A percentile compares a stretch with the other conserved stretches of the same genome.
Conservation (phyloP, 2,797 vertebrate genomes). For the Tokudaia tokunoshimensis region DNA sequence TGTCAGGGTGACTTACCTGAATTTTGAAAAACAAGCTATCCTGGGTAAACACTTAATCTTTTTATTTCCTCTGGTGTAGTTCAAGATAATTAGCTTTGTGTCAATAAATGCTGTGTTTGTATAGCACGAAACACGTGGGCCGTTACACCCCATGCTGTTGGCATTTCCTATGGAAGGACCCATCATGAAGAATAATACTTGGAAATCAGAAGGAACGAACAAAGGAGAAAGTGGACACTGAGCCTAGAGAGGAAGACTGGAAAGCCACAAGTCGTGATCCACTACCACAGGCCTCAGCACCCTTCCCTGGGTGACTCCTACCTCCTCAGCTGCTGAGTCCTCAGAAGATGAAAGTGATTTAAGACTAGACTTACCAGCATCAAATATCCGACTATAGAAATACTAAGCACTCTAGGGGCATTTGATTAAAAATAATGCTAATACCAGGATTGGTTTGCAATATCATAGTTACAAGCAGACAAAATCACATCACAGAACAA, state of each 20-base stretch:
- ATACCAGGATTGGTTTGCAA: not conserved
- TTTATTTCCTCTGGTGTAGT: conserved; percentile 65
- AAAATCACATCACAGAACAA: conserved; percentile 31
- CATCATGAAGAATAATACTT: conserved; percentile 64
- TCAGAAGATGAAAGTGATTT: not conserved
- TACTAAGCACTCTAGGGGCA: not conserved
- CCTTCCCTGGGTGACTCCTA: not conserved
- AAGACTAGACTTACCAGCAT: not conserved
- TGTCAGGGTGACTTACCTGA: conserved; percentile 36
- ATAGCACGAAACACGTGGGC: conserved; percentile 56
- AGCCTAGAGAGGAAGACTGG: not conserved
- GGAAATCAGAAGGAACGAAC: conserved; percentile 56
- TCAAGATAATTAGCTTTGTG: conserved; percentile 72
- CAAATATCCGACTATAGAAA: not conserved
- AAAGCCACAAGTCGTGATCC: not conserved
- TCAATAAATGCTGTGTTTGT: conserved; percentile 77
- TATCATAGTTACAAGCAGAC: not conserved
- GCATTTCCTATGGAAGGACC: conserved; percentile 53
- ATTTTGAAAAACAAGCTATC: conserved; percentile 51
- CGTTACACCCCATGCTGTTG: conserved; percentile 59
- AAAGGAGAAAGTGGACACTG: conserved; percentile 50
- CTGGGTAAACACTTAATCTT: conserved; percentile 72
- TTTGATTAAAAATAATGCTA: conserved; percentile 9
- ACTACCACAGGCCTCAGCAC: not conserved
- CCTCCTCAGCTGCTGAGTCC: not conserved